Conservation (phyloP, 2,888 invertebrate species). For the Selenia dentaria region DNA sequence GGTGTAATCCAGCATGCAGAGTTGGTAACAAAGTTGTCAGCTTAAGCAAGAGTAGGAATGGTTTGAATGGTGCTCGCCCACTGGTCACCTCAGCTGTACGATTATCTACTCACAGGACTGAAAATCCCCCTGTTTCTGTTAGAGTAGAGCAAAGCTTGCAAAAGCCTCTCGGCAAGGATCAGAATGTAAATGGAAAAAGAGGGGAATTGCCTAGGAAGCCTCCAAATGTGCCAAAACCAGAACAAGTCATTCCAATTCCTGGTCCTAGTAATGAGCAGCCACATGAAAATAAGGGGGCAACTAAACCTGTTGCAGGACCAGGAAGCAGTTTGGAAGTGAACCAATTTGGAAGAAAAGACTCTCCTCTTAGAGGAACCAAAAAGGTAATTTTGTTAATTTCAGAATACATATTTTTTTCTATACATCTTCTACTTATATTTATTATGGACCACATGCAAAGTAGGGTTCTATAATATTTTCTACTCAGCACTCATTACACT, state of each 20-base stretch:
- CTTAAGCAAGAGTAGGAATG: conserved; percentile 86
- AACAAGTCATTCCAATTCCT: conserved; percentile 57
- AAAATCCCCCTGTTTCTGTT: conserved; percentile 75
- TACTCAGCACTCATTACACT: no score
- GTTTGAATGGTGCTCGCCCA: conserved; percentile 78
- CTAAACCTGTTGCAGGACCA: conserved; percentile 41
- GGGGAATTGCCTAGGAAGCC: conserved; percentile 81
- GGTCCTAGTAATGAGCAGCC: conserved; percentile 71
- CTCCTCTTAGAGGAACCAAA: conserved; percentile 65
- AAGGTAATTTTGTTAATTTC: no score
- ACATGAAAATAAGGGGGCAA: conserved; percentile 42
- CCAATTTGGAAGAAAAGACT: conserved; percentile 65
- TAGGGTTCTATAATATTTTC: no score
- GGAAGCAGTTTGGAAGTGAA: conserved; percentile 41
- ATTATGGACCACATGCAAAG: no score
- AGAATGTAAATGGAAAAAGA: conserved; percentile 89
- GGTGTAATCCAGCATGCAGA: conserved; percentile 96
- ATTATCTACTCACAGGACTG: conserved; percentile 65
- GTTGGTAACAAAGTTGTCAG: conserved; percentile 91
- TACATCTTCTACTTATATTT: no score
- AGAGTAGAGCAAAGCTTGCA: conserved; percentile 77
- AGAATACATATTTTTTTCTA: no score
- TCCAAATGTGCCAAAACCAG: conserved; percentile 47
- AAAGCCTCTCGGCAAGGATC: conserved; percentile 86
- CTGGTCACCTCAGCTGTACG: conserved; percentile 83